Base-by-base conservation (phyloP, 2,113 vertebrate genomes). In the Echinops telfairi region DNA sequence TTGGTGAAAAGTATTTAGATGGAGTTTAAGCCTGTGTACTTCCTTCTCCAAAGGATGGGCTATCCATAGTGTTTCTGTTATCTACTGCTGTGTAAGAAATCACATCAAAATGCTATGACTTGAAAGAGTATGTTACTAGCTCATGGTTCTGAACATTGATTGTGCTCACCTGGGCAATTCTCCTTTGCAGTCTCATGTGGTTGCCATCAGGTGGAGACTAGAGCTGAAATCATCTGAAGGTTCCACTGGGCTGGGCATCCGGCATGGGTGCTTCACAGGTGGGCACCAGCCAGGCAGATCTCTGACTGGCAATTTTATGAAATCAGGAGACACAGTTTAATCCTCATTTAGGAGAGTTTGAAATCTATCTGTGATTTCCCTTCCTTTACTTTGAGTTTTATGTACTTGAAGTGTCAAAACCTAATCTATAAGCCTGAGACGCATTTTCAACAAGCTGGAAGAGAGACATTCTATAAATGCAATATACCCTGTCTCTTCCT, bases 1-100 rank as follows among this genome's bases (percentile, higher is more conserved):
- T 99, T 96, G 99, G 97, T 77, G 97, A 98, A 98, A 98, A 98
- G 1, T 97, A 96, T 43, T 97, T 96, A 15, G 96, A 97, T 3
- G 96, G 85, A 60, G 90, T 91, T 95, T 93, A 71, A 95, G 97
- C 88, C 10, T 98, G 98, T 98, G 89, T 14, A n/a, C 15, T 43
- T 43, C 70, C 22, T 86, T 81, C 15, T 88, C 38, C 53, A 23
- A 91, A 70, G 33, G 25, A 29, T 71, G 57, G 8, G 25, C n/a
- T 58, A 29, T 62, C 33, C 3, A 20, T 17, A 71, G 29, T 23
- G 23, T 93, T 89, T 93, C 19, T 82, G 23, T 76, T 89, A 80
- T 14, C 31, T 73, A 29, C 12, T 62, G 5, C 17, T 77, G 4
- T 36, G 31, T 29, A 57, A 43, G 19, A 81, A 38, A 53, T 12